These are phyloP conservation scores for Oncorhynchus mykiss DNA, from an alignment of 2,113 vertebrate species.

Conservation along the genomic window DNA sequence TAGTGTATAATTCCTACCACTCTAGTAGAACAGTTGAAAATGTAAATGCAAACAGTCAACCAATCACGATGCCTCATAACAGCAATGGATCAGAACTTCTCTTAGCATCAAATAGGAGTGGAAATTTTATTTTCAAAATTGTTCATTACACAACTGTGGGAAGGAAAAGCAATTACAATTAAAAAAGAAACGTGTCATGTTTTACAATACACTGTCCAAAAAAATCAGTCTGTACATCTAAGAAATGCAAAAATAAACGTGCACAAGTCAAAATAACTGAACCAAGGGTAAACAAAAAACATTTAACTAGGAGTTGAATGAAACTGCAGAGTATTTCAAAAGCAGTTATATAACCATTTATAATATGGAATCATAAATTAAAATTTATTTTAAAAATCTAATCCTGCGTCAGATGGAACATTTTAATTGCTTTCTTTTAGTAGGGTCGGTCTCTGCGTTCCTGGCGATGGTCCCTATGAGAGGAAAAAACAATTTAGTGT, in stretches of 20 bases:
- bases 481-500: not conserved
- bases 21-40: not conserved
- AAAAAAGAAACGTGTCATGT: slow-evolving; percentile 30
- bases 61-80: not conserved
- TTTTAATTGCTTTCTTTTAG: slow-evolving; percentile 62
- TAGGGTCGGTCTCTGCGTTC: slow-evolving; percentile 90
- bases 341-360: slow-evolving; percentile 63
- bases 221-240: slow-evolving; percentile 49
- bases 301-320: slow-evolving; percentile 26
- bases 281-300: slow-evolving; percentile 50
- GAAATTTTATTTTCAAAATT: slow-evolving; percentile 69
- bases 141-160: slow-evolving; percentile 46
- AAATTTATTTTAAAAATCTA: slow-evolving; percentile 86
- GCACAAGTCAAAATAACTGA: slow-evolving; percentile 57
- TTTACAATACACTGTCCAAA: slow-evolving; percentile 51
- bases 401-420: slow-evolving; percentile 83
- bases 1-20: not conserved
- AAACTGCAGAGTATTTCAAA: slow-evolving; percentile 51
- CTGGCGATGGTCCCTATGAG: slow-evolving; percentile 85
- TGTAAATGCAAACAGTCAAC: not conserved
- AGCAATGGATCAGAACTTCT: not conserved
- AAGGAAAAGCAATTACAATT: slow-evolving; percentile 35
- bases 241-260: slow-evolving; percentile 49
- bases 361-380: slow-evolving; percentile 95
- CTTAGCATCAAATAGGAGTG: slow-evolving; percentile 40